Evolutionary conservation across 2,113 vertebrate species (phyloP).

Genomic region (Barnardius zonarius): DNA sequence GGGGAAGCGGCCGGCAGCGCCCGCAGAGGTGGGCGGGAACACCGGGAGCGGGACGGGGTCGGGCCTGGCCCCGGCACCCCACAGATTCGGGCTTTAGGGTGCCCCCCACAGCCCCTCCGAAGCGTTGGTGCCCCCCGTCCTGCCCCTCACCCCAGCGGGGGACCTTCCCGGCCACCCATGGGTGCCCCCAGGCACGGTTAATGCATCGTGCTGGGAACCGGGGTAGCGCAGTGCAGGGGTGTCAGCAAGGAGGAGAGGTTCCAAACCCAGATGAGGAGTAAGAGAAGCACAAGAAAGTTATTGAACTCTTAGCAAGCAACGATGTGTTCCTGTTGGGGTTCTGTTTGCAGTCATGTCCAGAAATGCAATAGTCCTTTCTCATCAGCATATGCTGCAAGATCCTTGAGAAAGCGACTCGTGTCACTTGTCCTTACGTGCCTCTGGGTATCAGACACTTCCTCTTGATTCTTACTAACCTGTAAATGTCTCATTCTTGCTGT

Average conservation of each 20-base stretch:
- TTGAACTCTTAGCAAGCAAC: background rate
- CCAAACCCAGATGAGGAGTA: background rate
- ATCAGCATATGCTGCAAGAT: rapidly evolving
- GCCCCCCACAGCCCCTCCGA: too few species aligned
- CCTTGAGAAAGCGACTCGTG: background rate
- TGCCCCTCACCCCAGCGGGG: background rate
- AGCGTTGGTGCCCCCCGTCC: background rate
- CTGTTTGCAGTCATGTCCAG: background rate
- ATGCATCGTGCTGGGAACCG: rapidly evolving
- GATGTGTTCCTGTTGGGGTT: background rate
- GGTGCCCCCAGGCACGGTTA: background rate
- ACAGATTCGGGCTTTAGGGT: background rate
- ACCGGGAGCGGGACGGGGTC: background rate
- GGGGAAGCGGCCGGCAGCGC: constrained; percentile 66
- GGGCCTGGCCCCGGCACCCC: background rate
- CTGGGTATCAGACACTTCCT: background rate
- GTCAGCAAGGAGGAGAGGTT: background rate
- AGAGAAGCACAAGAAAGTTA: background rate
- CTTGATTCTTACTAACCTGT: background rate
- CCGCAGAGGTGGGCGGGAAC: constrained; percentile 46
- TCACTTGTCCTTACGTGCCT: rapidly evolving
- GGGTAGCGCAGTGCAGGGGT: background rate
- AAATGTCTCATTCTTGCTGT: background rate
- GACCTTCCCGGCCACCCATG: background rate
- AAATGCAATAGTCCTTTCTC: background rate